Percentiles rank a stretch among this genome's conserved stretches.
phyloP scores from a whole-genome alignment of 1,140 invertebrate species.

The Drosophila nigrodunni region DNA sequence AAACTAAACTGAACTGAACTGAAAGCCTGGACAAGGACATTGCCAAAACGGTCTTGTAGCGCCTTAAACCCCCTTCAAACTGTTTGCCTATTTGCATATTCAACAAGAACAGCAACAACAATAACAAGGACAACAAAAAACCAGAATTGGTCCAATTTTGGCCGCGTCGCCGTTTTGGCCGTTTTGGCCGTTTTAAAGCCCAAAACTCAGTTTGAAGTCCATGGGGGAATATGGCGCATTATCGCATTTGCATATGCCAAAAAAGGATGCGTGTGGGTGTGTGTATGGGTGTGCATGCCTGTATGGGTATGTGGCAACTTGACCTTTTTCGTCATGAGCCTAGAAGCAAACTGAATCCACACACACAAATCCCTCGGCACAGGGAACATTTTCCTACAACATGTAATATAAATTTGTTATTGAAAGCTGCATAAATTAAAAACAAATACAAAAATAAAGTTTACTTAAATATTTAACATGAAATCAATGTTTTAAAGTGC shows the following conservation, averaged over 20 bases:
- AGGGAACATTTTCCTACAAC: not conserved
- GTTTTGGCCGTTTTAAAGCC: slow-evolving; percentile 46
- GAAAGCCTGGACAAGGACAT: slow-evolving; percentile 43
- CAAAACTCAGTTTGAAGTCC: slow-evolving; percentile 6
- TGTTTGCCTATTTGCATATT: slow-evolving; percentile 62
- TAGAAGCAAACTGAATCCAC: slow-evolving; percentile 2
- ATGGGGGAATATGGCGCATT: slow-evolving; percentile 29
- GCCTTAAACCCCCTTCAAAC: slow-evolving; percentile 12
- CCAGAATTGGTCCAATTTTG: slow-evolving; percentile 67
- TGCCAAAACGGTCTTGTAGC: not conserved
- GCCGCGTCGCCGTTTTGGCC: slow-evolving; percentile 52
- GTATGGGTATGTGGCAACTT: slow-evolving; percentile 4
- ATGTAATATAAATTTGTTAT: slow-evolving; percentile 3
- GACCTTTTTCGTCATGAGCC: slow-evolving; percentile 35
- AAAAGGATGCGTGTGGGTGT: slow-evolving; percentile 15
- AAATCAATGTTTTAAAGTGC: not conserved
- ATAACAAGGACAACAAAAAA: slow-evolving; percentile 14
- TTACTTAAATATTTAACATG: not conserved
- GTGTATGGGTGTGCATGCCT: slow-evolving; percentile 12
- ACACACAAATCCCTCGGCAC: slow-evolving; percentile 7
- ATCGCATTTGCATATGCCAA: slow-evolving; percentile 51
- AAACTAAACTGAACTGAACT: slow-evolving; percentile 7
- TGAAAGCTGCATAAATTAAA: not conserved
- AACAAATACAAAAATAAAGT: not conserved
- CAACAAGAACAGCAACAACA: slow-evolving; percentile 15